phyloP scores from a whole-genome alignment of 2,888 invertebrate genomes.

The Cheilosia grossa region DNA sequence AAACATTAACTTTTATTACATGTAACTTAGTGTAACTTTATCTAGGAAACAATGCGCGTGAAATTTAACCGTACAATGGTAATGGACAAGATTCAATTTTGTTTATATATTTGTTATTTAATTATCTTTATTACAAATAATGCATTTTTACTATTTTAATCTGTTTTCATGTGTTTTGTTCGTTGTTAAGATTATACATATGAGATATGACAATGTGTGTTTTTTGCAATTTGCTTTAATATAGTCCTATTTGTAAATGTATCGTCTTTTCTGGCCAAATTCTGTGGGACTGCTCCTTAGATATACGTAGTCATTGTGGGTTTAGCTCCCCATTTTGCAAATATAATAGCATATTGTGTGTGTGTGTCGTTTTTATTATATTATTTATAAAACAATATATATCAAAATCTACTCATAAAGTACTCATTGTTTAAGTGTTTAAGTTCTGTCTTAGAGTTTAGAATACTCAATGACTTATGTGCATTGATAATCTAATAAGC shows the following conservation, averaged over 20 bases:
- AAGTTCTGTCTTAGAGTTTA: slow-evolving; percentile 41
- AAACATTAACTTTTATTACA: slow-evolving; percentile 42
- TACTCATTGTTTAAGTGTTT: slow-evolving; percentile 23
- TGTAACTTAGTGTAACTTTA: slow-evolving; percentile 44
- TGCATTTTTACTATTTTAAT: slow-evolving; percentile 31
- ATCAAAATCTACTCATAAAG: slow-evolving; percentile 31
- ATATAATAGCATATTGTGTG: slow-evolving; percentile 61
- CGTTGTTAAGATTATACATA: slow-evolving; percentile 24
- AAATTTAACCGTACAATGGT: slow-evolving; percentile 36
- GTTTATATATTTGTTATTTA: slow-evolving; percentile 37
- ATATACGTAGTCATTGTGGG: slow-evolving; percentile 55
- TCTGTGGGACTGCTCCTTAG: slow-evolving; percentile 56
- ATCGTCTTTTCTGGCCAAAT: slow-evolving; percentile 48
- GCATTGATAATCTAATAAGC: slow-evolving; percentile 36
- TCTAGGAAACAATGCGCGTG: slow-evolving; percentile 31
- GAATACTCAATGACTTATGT: slow-evolving; percentile 51
- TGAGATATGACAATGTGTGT: slow-evolving; percentile 53
- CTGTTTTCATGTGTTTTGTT: slow-evolving; percentile 29
- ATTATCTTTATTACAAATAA: slow-evolving; percentile 32
- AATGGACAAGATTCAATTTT: slow-evolving; percentile 43
- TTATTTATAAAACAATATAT: slow-evolving; percentile 6
- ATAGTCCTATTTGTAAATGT: slow-evolving; percentile 43
- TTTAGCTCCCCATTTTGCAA: slow-evolving; percentile 52
- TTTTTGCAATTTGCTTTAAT: slow-evolving; percentile 55
- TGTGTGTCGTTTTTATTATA: slow-evolving; percentile 59